Conservation (phyloP, 2,888 invertebrate genomes). For the Galeruca laticollis region DNA sequence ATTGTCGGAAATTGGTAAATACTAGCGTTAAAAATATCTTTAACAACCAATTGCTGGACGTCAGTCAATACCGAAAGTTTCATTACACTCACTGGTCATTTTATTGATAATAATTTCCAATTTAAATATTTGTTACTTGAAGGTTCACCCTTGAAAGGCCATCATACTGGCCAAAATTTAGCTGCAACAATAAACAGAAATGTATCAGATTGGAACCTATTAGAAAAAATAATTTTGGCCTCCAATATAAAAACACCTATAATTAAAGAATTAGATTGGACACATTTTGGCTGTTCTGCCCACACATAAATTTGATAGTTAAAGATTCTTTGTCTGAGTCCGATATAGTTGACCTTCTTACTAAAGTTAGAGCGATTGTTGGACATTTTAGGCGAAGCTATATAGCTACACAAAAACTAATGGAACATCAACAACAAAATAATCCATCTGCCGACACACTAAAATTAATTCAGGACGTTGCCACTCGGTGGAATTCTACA, state of each 20-base stretch:
- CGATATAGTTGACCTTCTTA: not conserved
- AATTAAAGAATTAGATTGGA: too few species aligned
- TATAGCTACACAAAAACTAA: conserved; percentile 29
- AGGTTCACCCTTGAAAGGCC: conserved; percentile 6
- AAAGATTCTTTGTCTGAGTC: conserved; percentile 15
- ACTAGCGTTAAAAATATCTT: conserved; percentile 25
- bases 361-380: conserved; percentile 34
- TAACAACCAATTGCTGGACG: conserved; percentile 45
- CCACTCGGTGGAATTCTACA: too few species aligned
- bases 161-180: conserved; percentile 31
- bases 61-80: too few species aligned
- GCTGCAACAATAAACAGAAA: conserved; percentile 6
- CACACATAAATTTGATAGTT: too few species aligned
- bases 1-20: conserved; percentile 12
- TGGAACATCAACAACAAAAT: conserved; percentile 26
- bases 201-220: conserved; percentile 18
- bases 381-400: conserved; percentile 33
- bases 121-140: conserved; percentile 22
- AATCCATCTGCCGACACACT: too few species aligned
- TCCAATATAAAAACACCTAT: conserved; percentile 38
- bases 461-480: too few species aligned
- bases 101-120: conserved; percentile 31
- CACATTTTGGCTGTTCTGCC: too few species aligned
- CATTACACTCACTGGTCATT: conserved; percentile 38
- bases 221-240: conserved; percentile 33